These are phyloP conservation scores for Myiozetetes cayanensis DNA, from an alignment of 2,113 vertebrate species.

Conservation along the genomic window DNA sequence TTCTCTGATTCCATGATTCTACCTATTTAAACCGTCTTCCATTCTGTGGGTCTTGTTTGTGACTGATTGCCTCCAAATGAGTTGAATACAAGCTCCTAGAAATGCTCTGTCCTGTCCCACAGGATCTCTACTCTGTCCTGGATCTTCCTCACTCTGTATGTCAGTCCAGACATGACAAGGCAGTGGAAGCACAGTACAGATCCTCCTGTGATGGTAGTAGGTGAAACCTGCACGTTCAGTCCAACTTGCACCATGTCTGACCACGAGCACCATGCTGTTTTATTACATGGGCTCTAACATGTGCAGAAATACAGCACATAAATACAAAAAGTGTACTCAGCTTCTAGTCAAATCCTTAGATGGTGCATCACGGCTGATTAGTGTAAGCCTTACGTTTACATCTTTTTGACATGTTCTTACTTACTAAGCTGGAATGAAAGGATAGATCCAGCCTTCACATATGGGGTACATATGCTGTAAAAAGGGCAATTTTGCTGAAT, in stretches of 20 bases:
- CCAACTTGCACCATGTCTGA: background rate
- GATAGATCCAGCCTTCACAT: constrained; percentile 33
- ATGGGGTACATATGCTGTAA: constrained; percentile 48
- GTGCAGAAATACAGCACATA: background rate
- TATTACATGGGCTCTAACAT: background rate
- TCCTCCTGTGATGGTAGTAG: background rate
- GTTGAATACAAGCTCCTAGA: background rate
- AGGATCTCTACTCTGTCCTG: background rate
- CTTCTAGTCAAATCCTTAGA: background rate
- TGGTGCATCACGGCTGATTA: constrained; percentile 3
- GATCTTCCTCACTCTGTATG: accelerated
- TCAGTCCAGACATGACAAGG: background rate
- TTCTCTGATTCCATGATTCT: background rate
- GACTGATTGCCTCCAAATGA: background rate
- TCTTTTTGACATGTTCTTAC: constrained; percentile 37
- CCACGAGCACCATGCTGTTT: background rate
- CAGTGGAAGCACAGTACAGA: background rate
- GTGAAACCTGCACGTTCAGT: background rate
- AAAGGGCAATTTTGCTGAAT: constrained; percentile 54
- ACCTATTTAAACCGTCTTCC: background rate
- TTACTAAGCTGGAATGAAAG: constrained; percentile 19
- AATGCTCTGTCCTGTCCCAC: background rate
- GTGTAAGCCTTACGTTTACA: background rate
- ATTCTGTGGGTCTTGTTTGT: background rate
- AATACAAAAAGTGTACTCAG: background rate